Base-by-base conservation (phyloP, 2,888 invertebrate species). In the Euplagia quadripunctaria region DNA sequence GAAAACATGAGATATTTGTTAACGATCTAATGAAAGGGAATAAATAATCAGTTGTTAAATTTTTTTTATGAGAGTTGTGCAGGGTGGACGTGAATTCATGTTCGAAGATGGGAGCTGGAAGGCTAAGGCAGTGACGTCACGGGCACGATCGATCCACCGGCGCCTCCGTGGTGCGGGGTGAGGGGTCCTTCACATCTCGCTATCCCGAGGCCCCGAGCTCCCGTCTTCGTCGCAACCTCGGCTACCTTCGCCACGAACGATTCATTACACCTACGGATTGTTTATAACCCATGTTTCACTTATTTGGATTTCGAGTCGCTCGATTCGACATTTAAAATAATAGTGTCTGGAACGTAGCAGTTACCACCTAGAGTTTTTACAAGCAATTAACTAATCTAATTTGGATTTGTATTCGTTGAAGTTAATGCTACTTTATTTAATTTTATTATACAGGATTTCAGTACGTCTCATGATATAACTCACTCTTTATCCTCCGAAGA, bases 51-150 rank as follows among this genome's bases (percentile, higher is more conserved):
- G 76, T 78, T 79, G 72, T 74, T 64, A 81, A 84, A 81, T 81
- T 85, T 84, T 84, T 76, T 76, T 69, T 77, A 74, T 79, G 71
- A 69, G 70, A 63, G n/a, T 55, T 55, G 64, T 70, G 5, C 20
- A 61, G 74, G 75, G 58, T 79, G 73, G 74, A 81, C 77, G 77
- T 79, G 74, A 78, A 81, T 80, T 86, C 76, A 84, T 86, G 86
- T 86, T 87, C 81, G 84, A 86, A 84, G 84, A 85, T 79, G 80
- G 83, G 85, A 85, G 85, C 86, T 87, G 87, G 90, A 91, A 92
- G 91, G 92, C 91, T 91, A 90, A 93, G 92, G 90, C 86, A 89
- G 90, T 94, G 95, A 95, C 94, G 94, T 95, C 94, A 94, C 91
- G 81, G 91, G 88, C 78, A 80, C 88, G 90, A 94, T 94, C 94